These are phyloP conservation scores for Irena cyanogastra DNA, from an alignment of 2,113 vertebrate species.

Conservation along the genomic window DNA sequence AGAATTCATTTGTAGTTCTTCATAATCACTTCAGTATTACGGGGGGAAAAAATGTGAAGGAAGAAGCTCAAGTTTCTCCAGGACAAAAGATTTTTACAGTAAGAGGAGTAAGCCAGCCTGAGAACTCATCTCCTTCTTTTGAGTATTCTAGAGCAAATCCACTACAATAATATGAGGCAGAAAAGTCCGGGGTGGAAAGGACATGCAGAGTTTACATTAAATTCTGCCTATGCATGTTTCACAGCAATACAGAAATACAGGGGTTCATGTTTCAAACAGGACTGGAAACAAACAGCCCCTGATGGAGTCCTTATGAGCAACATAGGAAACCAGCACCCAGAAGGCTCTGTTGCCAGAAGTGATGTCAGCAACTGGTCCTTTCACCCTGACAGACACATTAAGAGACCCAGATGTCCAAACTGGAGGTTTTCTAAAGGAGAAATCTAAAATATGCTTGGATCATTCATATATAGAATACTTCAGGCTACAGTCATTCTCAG, in stretches of 20 bases:
- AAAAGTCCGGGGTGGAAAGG: not conserved
- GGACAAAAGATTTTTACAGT: not conserved
- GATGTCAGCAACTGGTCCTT: not conserved
- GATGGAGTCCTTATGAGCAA: not conserved
- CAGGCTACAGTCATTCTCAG: conserved; percentile 38
- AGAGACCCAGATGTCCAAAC: not conserved
- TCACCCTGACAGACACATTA: not conserved
- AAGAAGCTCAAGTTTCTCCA: not conserved
- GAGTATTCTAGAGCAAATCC: not conserved
- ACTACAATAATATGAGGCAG: not conserved
- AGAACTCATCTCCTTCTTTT: not conserved
- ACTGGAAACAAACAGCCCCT: not conserved
- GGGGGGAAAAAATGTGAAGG: not conserved
- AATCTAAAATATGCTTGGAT: not conserved
- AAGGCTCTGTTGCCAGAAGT: not conserved
- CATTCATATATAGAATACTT: conserved; percentile 10
- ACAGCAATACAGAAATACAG: not conserved
- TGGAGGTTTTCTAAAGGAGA: not conserved
- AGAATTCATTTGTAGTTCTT: not conserved
- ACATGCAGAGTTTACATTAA: not conserved
- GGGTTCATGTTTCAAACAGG: not conserved
- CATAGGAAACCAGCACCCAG: not conserved
- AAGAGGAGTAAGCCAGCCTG: not conserved
- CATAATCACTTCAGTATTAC: not conserved
- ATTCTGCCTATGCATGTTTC: not conserved